Evolutionary conservation across 2,113 vertebrate species (phyloP), one percentile per base, ranked within the genome.

Genomic region (Campylomormyrus tamandua): DNA sequence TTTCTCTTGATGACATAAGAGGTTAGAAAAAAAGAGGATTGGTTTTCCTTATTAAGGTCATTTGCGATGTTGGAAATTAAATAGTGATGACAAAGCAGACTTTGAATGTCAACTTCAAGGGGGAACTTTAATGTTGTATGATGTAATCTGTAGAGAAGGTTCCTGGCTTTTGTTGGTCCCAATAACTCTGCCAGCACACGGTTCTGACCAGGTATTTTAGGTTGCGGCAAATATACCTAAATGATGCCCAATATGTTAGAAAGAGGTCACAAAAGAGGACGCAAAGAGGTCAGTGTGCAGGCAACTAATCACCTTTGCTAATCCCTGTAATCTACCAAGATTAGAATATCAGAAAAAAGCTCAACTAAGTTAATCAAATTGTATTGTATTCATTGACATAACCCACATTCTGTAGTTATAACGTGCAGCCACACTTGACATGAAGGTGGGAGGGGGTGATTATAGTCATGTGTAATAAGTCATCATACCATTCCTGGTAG

Each of bases 1-100:
- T 42, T 50, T 66, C 74, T 80, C 74, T 80, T 80, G 74, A 80
- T 80, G 74, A 80, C 74, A 80, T 80, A 80, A 80, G 35, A 80
- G 35, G 74, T 17, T 42, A 42, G 35, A 70, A 70, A 70, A 77
- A 77, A 15, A 77, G 3, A 77, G 74, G 31, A 80, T 80, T 17
- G 39, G 31, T 80, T 80, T 80, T 35, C 74, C 74, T 39, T 80
- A 80, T 80, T 80, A 42, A 39, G 35, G 74, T 80, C 35, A 39
- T 39, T 56, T 80, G 13, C 19, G 5, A 80, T 80, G 35, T 9
- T 45, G 83, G 45, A 48, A 45, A 84, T 84, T 84, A 46, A 46
- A 21, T 21, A 48, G 83, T 84, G 83, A 45, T 84, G 83, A 84
- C 83, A 84, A 84, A 39, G 74, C 74, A 80, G 74, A 42, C 35